Conservation (phyloP, 2,888 invertebrate genomes). For the Caenorhabditis macrosperma region DNA sequence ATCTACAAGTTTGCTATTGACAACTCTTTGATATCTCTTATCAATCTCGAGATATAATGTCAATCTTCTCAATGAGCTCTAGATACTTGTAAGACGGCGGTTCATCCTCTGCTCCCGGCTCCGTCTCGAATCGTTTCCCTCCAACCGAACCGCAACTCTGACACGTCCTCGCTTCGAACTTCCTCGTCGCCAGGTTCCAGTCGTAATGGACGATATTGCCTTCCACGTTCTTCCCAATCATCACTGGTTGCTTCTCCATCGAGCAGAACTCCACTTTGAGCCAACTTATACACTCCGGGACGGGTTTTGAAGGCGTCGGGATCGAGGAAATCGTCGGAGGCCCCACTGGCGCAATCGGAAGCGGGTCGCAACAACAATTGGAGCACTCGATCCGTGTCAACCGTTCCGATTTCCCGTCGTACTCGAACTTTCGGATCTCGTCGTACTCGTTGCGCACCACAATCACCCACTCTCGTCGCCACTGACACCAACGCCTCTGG, state of each 20-base stretch:
- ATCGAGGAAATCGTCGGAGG: no score
- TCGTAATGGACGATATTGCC: slow-evolving; percentile 10
- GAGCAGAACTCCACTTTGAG: slow-evolving; percentile 31
- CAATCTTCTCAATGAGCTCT: slow-evolving; percentile 15
- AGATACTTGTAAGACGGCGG: slow-evolving; percentile 24
- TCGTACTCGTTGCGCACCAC: slow-evolving; percentile 21
- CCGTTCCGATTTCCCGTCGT: slow-evolving; percentile 18
- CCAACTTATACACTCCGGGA: slow-evolving; percentile 19
- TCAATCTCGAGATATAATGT: background rate
- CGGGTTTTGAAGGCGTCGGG: no score
- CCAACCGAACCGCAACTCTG: background rate
- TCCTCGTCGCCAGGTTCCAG: slow-evolving; percentile 1
- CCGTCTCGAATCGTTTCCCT: background rate
- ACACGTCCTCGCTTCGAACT: slow-evolving; percentile 13
- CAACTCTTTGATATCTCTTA: no score
- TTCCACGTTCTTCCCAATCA: slow-evolving; percentile 13
- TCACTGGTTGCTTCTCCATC: slow-evolving; percentile 12
- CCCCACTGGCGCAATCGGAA: no score
- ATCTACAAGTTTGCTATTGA: no score
- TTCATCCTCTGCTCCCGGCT: background rate
- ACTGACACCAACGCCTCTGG: slow-evolving; percentile 14
- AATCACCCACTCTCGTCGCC: slow-evolving; percentile 12
- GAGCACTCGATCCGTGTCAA: slow-evolving; percentile 15
- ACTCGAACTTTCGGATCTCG: slow-evolving; percentile 22
- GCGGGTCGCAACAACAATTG: slow-evolving; percentile 8